These are phyloP conservation scores for Pedetes capensis DNA, from an alignment of 2,113 vertebrate genomes.

Conservation along the genomic window DNA sequence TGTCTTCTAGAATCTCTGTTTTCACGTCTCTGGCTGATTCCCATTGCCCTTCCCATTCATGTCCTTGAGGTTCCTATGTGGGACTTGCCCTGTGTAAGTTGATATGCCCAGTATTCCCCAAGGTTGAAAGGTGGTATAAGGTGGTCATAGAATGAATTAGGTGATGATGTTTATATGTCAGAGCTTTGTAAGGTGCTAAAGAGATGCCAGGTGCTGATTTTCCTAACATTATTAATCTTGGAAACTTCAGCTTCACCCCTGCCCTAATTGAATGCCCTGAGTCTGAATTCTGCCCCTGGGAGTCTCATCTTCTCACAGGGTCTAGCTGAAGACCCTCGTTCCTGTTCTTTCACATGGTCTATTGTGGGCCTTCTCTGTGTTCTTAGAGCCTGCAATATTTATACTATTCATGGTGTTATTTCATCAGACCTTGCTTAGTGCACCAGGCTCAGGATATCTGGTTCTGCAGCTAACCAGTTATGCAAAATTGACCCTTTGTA, in stretches of 20 bases:
- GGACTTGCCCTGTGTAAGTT: background rate
- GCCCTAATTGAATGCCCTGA: background rate
- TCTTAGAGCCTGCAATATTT: background rate
- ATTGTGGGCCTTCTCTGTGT: background rate
- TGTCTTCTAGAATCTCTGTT: no score
- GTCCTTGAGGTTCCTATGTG: rapidly evolving
- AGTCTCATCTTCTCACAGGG: background rate
- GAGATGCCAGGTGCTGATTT: background rate
- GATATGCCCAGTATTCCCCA: background rate
- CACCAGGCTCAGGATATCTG: background rate
- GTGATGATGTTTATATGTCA: background rate
- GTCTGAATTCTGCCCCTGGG: background rate
- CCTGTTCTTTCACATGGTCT: background rate
- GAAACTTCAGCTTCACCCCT: background rate
- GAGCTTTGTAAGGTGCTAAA: background rate
- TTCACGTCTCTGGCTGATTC: background rate
- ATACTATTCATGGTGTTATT: background rate
- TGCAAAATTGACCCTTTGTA: background rate
- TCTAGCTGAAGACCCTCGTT: no score
- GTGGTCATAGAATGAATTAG: background rate
- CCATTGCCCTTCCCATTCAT: background rate
- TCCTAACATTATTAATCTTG: background rate
- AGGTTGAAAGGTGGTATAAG: background rate
- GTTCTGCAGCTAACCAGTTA: background rate
- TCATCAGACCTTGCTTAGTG: background rate